Conservation (phyloP, 2,113 vertebrate species). For the Callopanchax toddi region DNA sequence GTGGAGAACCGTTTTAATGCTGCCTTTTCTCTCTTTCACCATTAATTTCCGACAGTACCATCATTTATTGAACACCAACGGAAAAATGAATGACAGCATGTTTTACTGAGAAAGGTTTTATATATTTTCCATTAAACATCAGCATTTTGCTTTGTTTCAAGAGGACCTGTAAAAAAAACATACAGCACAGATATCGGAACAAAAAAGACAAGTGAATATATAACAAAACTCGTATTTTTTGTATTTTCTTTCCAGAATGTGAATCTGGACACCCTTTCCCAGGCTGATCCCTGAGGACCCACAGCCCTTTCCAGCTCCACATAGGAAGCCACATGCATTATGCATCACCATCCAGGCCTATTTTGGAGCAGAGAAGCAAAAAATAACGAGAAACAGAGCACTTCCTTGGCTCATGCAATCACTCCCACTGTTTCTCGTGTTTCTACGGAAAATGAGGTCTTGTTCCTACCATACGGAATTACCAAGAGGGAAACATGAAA, state of each 20-base stretch:
- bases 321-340: constrained; percentile 71
- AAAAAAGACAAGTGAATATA: too few species aligned
- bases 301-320: constrained; percentile 64
- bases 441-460: constrained; percentile 69
- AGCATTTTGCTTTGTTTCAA: too few species aligned
- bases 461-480: constrained; percentile 58
- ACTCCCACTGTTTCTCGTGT: constrained; percentile 58
- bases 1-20: neutral
- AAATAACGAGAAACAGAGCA: constrained; percentile 55
- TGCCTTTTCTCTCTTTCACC: too few species aligned
- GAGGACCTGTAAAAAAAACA: too few species aligned
- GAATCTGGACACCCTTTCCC: constrained; percentile 65
- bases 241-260: constrained; percentile 20
- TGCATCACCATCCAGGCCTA: constrained; percentile 67
- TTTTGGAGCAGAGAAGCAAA: constrained; percentile 62
- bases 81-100: neutral
- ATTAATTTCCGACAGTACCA: neutral
- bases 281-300: constrained; percentile 63
- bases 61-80: neutral
- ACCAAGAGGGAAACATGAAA: constrained; percentile 75
- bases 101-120: too few species aligned
- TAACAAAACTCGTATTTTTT: too few species aligned
- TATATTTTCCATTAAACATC: too few species aligned
- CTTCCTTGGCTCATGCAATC: constrained; percentile 63
- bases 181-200: too few species aligned